Base-by-base conservation (phyloP, 2,113 vertebrate genomes). In the Corynorhinus townsendii region DNA sequence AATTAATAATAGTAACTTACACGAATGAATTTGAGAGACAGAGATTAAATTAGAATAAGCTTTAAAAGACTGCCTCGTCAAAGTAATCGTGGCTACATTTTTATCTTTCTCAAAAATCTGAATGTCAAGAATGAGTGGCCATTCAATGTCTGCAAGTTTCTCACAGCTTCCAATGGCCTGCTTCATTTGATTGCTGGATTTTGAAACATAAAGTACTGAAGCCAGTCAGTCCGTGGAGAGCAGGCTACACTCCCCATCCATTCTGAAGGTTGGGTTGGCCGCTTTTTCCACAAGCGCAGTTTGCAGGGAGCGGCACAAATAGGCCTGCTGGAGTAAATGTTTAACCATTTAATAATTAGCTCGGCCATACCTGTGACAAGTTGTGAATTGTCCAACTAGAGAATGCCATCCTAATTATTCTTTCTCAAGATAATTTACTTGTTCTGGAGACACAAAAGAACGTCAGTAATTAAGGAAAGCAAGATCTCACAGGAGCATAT, bases 301-400 rank as follows among this genome's bases (percentile, higher is more conserved):
- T 73, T 75, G 83, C 96, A 49, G 11, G 75, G 90, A 89, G 52
- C 89, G 47, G 82, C 94, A 88, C 91, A 91, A 83, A 87, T 79
- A 82, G 73, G 96, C 94, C 96, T 97, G 73, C 68, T n/a, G 90
- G 96, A 96, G 96, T 93, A 97, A 90, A 96, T 89, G 97, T 97
- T 98, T 98, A 98, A 97, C 98, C 92, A 87, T 98, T 97, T 95
- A 95, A 96, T 97, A 97, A 98, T 98, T 97, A 97, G 97, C 96
- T 97, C 95, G 97, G 92, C 96, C 96, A 86, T 94, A 97, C 98
- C 96, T 97, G 93, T 95, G 96, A 98, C 98, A 97, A 97, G 92
- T 86, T 97, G 97, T 96, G 97, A 98, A 97, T 97, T 96, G 95
- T 96, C 96, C 96, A 97, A 93, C 95, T 95, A 87, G 95, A 95